These are phyloP conservation scores for Edolisoma coerulescens DNA, from an alignment of 2,113 vertebrate genomes.

Conservation along the genomic window DNA sequence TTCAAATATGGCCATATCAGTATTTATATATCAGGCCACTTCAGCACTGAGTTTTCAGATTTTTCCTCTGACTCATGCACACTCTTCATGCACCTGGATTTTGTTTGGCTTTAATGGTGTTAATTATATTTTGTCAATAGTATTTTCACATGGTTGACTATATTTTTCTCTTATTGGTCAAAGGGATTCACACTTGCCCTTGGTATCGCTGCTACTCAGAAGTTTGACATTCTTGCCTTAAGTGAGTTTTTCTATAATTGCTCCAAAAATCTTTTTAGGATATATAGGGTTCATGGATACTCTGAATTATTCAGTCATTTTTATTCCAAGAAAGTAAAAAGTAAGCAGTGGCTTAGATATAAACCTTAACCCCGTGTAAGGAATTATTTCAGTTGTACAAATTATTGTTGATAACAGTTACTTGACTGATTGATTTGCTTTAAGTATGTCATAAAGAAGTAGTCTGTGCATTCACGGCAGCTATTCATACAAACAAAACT, in stretches of 20 bases:
- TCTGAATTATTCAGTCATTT: slow-evolving; percentile 20
- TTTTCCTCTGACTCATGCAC: neutral
- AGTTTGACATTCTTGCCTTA: neutral
- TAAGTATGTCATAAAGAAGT: neutral
- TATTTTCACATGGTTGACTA: neutral
- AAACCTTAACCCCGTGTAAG: neutral
- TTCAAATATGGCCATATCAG: neutral
- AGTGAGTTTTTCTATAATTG: neutral
- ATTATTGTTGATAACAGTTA: slow-evolving; percentile 14
- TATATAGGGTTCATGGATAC: neutral
- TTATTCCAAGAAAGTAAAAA: slow-evolving; percentile 17
- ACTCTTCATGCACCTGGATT: neutral
- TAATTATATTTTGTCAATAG: neutral
- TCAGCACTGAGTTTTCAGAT: neutral
- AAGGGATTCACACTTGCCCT: neutral
- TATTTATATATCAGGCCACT: neutral
- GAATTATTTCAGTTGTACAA: neutral
- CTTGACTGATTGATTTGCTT: neutral
- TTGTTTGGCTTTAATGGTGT: neutral
- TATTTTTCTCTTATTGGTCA: neutral
- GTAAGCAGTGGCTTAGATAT: neutral
- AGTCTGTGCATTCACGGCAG: neutral
- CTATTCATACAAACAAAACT: neutral
- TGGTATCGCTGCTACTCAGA: neutral
- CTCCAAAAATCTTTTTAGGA: neutral